Conservation (phyloP, 2,113 vertebrate species). For the Myotis lucifugus region DNA sequence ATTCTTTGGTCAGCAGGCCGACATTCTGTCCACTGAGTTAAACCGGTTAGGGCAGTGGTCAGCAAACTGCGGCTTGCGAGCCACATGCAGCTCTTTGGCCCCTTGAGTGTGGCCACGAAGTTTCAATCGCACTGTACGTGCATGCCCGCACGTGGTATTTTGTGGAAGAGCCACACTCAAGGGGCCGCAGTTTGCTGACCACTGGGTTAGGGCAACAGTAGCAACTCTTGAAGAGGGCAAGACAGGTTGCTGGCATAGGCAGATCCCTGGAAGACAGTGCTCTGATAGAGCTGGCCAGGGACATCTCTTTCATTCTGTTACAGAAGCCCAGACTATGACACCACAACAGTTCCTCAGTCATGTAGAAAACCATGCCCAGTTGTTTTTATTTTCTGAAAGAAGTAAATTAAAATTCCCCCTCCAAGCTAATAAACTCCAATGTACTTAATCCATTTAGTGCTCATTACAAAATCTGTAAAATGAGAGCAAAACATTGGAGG, state of each 20-base stretch:
- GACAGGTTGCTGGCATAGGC: not conserved
- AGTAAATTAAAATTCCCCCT: not conserved
- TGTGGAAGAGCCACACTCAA: no score
- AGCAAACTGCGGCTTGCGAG: no score
- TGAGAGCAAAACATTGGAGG: not conserved
- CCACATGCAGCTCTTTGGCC: no score
- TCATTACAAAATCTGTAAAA: conserved; percentile 1
- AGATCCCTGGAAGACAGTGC: not conserved
- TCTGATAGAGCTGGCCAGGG: not conserved
- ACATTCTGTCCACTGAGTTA: no score
- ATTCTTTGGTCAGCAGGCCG: no score
- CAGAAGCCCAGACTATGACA: not conserved
- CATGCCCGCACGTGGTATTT: no score
- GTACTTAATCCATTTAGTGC: not conserved
- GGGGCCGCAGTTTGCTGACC: no score
- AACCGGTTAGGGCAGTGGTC: no score
- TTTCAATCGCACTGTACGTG: no score
- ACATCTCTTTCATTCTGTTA: not conserved
- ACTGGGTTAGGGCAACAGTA: not conserved
- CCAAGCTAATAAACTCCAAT: not conserved
- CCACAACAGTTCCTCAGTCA: not conserved
- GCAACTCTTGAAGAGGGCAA: not conserved
- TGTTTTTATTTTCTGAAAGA: conserved; percentile 18
- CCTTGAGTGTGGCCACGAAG: no score
- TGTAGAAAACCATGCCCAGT: not conserved